Percentiles rank a stretch among this genome's conserved stretches.
These are phyloP conservation scores for Calcarius lapponicus DNA, from an alignment of 2,797 vertebrate genomes.

Conservation along the genomic window DNA sequence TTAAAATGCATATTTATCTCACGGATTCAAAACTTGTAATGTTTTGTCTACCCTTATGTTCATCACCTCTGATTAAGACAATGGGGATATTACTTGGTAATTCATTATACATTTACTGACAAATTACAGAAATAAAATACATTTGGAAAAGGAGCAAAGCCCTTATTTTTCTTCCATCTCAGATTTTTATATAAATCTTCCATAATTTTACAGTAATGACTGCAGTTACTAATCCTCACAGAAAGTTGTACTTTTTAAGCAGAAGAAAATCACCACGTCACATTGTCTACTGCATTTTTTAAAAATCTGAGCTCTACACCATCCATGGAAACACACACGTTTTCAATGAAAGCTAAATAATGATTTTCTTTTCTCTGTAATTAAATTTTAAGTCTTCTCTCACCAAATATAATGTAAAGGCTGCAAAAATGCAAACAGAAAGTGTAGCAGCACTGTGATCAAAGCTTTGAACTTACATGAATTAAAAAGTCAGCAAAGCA, in stretches of 20 bases:
- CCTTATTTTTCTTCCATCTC: not conserved
- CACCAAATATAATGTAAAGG: slow-evolving; percentile 27
- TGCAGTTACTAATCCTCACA: not conserved
- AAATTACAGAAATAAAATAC: slow-evolving; percentile 20
- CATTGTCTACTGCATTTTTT: not conserved
- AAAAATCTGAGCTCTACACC: not conserved
- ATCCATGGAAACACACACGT: not conserved
- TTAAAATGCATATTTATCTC: not conserved
- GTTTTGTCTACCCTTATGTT: not conserved
- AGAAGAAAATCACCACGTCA: not conserved
- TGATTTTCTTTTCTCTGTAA: slow-evolving; percentile 18
- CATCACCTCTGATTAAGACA: not conserved
- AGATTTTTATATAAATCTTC: not conserved
- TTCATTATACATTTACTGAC: not conserved
- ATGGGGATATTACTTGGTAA: not conserved
- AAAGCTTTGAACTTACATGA: slow-evolving; percentile 42
- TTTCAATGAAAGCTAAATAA: slow-evolving; percentile 11
- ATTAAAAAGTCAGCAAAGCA: slow-evolving; percentile 22
- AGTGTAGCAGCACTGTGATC: slow-evolving; percentile 35
- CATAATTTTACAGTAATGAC: not conserved
- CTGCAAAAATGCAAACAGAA: slow-evolving; percentile 30
- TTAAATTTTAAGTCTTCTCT: slow-evolving; percentile 28
- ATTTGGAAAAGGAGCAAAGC: not conserved
- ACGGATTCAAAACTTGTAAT: not conserved
- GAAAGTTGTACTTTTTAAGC: not conserved